Conservation (phyloP, 2,797 vertebrate species). For the Sternotherus odoratus region DNA sequence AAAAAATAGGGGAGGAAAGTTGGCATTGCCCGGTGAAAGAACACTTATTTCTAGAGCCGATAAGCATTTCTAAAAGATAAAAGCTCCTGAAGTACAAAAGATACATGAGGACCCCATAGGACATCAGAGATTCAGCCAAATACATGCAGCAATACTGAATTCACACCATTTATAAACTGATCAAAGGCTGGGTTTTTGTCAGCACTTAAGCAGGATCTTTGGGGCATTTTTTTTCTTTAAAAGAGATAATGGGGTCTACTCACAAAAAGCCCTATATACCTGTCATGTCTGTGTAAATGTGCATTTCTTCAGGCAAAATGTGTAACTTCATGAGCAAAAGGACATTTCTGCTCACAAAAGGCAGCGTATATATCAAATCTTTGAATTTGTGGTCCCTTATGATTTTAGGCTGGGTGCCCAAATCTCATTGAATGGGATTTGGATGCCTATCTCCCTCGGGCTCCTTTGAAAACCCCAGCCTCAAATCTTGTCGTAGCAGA, state of each 20-base stretch:
- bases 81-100: background rate
- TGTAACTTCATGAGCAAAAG: background rate
- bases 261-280: background rate
- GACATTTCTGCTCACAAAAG: background rate
- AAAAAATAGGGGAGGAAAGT: background rate
- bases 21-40: constrained; percentile 5
- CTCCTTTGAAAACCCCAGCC: background rate
- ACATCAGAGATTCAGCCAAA: constrained; percentile 9
- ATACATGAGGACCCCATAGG: background rate
- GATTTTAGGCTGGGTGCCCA: background rate
- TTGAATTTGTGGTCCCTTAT: background rate
- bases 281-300: background rate
- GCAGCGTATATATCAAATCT: background rate
- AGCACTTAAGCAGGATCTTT: background rate
- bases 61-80: background rate
- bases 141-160: background rate
- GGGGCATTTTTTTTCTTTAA: background rate
- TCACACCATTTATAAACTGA: constrained; percentile 4
- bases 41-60: background rate
- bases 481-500: background rate
- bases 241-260: background rate
- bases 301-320: background rate
- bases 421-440: background rate
- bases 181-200: background rate
- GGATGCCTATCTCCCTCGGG: background rate